These are phyloP conservation scores for Myiagra hebetior DNA, from an alignment of 2,113 vertebrate species.

Conservation along the genomic window DNA sequence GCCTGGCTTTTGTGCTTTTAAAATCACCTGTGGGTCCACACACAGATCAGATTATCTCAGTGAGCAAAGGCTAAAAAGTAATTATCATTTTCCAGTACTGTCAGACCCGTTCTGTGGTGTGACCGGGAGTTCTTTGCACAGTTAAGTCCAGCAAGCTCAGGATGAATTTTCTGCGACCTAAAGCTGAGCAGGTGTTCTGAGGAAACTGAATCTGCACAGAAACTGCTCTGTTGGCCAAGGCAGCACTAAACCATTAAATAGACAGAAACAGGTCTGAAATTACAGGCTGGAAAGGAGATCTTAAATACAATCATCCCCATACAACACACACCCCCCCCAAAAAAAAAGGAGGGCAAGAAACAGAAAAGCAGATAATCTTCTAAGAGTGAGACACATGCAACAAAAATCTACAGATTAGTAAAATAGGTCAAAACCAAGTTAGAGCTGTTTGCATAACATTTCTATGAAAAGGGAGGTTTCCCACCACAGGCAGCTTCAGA, in stretches of 20 bases:
- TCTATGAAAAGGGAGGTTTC: neutral
- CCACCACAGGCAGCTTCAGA: neutral
- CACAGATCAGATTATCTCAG: neutral
- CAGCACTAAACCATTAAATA: neutral
- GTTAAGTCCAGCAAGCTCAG: neutral
- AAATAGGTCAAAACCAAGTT: neutral
- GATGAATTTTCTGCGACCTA: neutral
- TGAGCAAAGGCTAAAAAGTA: neutral
- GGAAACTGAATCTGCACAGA: neutral
- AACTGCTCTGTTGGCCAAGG: neutral
- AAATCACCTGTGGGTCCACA: neutral
- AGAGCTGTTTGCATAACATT: neutral
- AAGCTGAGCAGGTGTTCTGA: neutral
- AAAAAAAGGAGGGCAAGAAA: neutral
- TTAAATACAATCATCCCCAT: neutral
- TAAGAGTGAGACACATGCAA: neutral
- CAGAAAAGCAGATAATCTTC: neutral
- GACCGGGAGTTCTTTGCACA: neutral
- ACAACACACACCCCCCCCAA: neutral
- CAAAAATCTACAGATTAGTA: neutral
- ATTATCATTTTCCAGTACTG: neutral
- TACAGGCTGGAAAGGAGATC: neutral
- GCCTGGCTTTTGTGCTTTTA: neutral
- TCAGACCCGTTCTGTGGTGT: neutral
- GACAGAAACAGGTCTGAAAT: neutral